A percentile compares a stretch with the other conserved stretches of the same genome.
Evolutionary conservation across 2,888 invertebrate genomes (phyloP).

Genomic region (Melolontha melolontha): DNA sequence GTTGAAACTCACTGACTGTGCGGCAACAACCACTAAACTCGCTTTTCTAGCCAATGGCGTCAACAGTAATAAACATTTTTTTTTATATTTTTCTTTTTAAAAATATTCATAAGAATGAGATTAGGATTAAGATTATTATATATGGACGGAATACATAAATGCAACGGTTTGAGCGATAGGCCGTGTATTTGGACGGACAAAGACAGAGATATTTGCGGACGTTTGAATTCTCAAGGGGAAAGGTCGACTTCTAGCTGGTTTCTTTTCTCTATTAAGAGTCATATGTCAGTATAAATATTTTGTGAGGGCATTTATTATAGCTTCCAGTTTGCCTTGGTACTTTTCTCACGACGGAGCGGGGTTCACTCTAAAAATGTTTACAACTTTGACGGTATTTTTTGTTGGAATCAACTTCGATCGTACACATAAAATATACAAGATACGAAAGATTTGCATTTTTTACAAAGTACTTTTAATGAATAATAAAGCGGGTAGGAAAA

Average conservation of each 20-base stretch:
- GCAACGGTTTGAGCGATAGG: conserved; percentile 5
- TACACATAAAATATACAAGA: background rate
- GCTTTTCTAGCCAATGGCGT: conserved; percentile 21
- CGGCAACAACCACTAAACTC: conserved; percentile 13
- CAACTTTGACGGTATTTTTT: conserved; percentile 34
- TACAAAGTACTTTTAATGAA: no score
- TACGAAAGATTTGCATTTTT: no score
- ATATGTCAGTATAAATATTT: conserved; percentile 65
- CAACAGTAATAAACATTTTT: conserved; percentile 38
- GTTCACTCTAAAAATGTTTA: conserved; percentile 47
- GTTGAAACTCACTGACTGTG: conserved; percentile 37
- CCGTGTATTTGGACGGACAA: conserved; percentile 1
- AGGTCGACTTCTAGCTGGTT: conserved; percentile 47
- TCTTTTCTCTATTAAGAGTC: conserved; percentile 57
- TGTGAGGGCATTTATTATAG: conserved; percentile 61
- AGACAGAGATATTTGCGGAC: conserved; percentile 34
- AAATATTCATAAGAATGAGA: conserved; percentile 44
- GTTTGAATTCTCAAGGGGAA: conserved; percentile 40
- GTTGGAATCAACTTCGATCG: background rate
- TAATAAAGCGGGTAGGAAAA: no score
- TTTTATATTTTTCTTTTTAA: conserved; percentile 17
- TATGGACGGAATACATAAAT: conserved; percentile 22
- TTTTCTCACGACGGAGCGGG: conserved; percentile 64
- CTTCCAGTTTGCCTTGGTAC: conserved; percentile 57
- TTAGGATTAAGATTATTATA: conserved; percentile 42